phyloP scores from a whole-genome alignment of 2,888 invertebrate genomes.

The Dasypolia templi region DNA sequence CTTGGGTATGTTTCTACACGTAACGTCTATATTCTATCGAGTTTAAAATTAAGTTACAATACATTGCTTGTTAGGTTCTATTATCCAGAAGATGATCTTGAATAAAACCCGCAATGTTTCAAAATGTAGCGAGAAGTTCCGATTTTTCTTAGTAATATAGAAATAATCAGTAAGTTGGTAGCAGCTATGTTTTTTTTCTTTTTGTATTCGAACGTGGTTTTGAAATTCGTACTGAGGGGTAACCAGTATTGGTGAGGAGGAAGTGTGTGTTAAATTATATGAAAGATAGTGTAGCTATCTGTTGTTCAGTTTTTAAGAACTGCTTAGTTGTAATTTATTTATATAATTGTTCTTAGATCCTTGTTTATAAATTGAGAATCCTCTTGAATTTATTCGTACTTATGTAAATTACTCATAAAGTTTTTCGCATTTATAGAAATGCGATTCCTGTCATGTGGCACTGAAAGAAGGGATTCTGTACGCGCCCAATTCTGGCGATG shows the following conservation, averaged over 20 bases:
- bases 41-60: conserved; percentile 26
- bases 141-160: background rate
- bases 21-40: conserved; percentile 33
- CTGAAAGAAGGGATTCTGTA: no score
- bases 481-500: background rate
- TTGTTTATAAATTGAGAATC: background rate
- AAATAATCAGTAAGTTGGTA: conserved; percentile 36
- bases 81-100: background rate
- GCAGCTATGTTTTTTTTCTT: conserved; percentile 39
- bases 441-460: no score
- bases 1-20: conserved; percentile 60
- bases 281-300: conserved; percentile 2
- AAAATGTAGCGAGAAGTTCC: background rate
- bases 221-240: conserved; percentile 44
- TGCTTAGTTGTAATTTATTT: background rate
- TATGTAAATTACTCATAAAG: no score
- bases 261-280: conserved; percentile 20
- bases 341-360: background rate
- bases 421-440: no score
- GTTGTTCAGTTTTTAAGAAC: background rate
- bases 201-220: conserved; percentile 54
- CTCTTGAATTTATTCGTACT: no score
- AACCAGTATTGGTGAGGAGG: conserved; percentile 23
- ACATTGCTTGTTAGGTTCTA: conserved; percentile 38
- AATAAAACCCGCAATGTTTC: conserved; percentile 16